These are phyloP conservation scores for Agrochola lota DNA, from an alignment of 2,888 invertebrate species.

Conservation along the genomic window DNA sequence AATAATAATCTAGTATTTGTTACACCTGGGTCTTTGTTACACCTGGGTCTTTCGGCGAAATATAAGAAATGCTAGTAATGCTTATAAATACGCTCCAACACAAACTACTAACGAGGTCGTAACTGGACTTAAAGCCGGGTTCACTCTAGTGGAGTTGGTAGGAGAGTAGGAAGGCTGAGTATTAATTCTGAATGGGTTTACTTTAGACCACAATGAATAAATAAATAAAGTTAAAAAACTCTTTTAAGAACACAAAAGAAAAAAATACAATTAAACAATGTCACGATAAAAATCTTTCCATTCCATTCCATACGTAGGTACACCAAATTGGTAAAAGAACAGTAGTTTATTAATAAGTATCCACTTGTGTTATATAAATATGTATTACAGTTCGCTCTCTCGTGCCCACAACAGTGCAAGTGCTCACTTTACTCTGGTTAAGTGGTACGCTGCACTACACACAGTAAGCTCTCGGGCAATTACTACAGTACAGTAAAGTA, in stretches of 20 bases:
- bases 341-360: conserved; percentile 5
- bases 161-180: neutral
- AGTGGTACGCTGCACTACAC: conserved; percentile 41
- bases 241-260: no score
- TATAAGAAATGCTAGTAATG: conserved; percentile 15
- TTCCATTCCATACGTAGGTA: neutral
- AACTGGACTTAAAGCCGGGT: neutral
- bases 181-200: neutral
- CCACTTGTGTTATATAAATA: neutral
- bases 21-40: conserved; percentile 28
- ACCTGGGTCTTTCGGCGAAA: conserved; percentile 20
- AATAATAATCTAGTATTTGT: conserved; percentile 10
- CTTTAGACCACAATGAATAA: neutral
- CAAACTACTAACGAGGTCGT: neutral
- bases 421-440: conserved; percentile 27
- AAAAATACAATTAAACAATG: no score
- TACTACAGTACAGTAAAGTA: conserved; percentile 43
- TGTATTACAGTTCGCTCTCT: conserved; percentile 7
- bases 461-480: conserved; percentile 51
- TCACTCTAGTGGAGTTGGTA: neutral
- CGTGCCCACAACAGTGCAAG: conserved; percentile 33
- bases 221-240: no score
- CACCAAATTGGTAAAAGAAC: neutral
- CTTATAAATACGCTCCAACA: neutral
- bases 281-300: neutral